Percentiles rank a stretch among this genome's conserved stretches.
Evolutionary conservation across 1,140 invertebrate species (phyloP).

Genomic region (Globodera ellingtonae): DNA sequence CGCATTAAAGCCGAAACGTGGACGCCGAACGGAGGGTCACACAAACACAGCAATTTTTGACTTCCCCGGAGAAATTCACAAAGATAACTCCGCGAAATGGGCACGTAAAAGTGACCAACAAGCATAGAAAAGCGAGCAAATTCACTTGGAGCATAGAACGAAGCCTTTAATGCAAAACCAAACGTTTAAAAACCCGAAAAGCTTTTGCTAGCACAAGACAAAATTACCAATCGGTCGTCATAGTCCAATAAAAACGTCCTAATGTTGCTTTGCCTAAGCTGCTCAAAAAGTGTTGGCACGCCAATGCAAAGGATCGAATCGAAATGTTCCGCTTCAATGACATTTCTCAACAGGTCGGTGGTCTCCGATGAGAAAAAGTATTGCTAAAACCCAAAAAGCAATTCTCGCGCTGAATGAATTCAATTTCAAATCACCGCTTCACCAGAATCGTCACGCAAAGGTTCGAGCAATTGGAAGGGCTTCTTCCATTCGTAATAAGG

Average conservation of each 20-base stretch:
- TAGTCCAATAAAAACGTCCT: constrained; percentile 28
- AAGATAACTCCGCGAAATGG: constrained; percentile 18
- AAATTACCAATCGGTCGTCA: constrained; percentile 41
- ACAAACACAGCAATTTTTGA: constrained; percentile 22
- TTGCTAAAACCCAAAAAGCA: constrained; percentile 7
- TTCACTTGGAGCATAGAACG: constrained; percentile 29
- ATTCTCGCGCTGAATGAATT: not conserved
- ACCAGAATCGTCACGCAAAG: constrained; percentile 9
- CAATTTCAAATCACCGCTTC: constrained; percentile 12
- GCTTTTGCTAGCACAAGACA: not conserved
- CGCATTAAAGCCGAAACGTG: constrained; percentile 29
- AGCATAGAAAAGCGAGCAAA: constrained; percentile 44
- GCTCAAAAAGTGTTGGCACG: constrained; percentile 36
- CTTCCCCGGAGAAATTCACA: constrained; percentile 23
- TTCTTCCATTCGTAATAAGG: constrained; percentile 1
- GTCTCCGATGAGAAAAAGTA: constrained; percentile 18
- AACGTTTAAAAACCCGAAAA: too few relatives aligned
- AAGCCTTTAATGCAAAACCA: constrained; percentile 23
- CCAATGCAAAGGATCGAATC: constrained; percentile 36
- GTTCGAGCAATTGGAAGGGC: constrained; percentile 19
- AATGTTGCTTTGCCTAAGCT: not conserved
- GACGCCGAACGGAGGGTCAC: constrained; percentile 42
- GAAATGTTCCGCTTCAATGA: constrained; percentile 22
- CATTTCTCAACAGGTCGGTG: not conserved
- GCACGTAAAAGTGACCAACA: constrained; percentile 27